These are phyloP conservation scores for Psylliodes chrysocephalus DNA, from an alignment of 2,888 invertebrate species.

Conservation along the genomic window DNA sequence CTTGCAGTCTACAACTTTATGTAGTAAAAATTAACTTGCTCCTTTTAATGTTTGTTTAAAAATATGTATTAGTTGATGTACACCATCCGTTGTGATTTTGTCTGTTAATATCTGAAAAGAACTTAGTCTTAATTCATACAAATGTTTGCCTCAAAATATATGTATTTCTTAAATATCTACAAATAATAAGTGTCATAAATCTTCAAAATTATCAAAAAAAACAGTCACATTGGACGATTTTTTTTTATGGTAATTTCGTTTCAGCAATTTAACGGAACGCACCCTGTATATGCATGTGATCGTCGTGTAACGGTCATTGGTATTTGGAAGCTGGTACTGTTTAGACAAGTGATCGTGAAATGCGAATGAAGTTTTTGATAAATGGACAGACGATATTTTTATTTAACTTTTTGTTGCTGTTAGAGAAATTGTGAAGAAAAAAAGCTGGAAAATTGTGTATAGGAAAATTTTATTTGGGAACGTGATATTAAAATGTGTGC, in stretches of 20 bases:
- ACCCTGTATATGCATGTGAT: conserved; percentile 8
- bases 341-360: conserved; percentile 24
- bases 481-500: background rate
- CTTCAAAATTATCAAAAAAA: too few relatives aligned
- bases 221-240: too few relatives aligned
- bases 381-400: conserved; percentile 8
- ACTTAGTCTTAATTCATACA: too few relatives aligned
- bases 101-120: too few relatives aligned
- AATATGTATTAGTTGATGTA: too few relatives aligned
- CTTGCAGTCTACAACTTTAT: too few relatives aligned
- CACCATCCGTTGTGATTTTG: too few relatives aligned
- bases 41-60: too few relatives aligned
- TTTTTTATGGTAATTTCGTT: conserved; percentile 3
- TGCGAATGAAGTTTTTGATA: conserved; percentile 16
- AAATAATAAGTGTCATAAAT: too few relatives aligned
- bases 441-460: background rate
- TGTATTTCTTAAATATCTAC: too few relatives aligned
- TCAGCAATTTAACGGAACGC: background rate
- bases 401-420: conserved; percentile 19
- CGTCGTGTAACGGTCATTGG: conserved; percentile 20
- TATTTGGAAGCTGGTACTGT: conserved; percentile 20
- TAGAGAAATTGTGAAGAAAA: conserved; percentile 13
- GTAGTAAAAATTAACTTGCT: too few relatives aligned
- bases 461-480: conserved; percentile 13
- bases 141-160: too few relatives aligned